These are phyloP conservation scores for Hirundichthys speculiger DNA, from an alignment of 2,113 vertebrate species.

Conservation along the genomic window DNA sequence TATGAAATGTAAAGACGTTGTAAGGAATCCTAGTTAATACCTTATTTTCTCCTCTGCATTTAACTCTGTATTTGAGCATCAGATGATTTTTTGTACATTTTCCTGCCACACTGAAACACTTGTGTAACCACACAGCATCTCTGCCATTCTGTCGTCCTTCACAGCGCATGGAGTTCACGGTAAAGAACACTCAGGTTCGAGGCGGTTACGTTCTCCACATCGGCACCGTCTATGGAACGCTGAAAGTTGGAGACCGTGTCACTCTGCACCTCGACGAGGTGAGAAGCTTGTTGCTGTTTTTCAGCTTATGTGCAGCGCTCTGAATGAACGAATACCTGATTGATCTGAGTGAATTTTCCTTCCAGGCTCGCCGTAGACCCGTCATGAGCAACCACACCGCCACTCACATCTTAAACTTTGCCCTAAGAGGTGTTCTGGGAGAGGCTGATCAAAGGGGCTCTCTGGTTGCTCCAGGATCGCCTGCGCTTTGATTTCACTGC, in stretches of 20 bases:
- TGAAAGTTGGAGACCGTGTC: conserved; percentile 91
- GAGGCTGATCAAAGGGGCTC: conserved; percentile 97
- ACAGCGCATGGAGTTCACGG: conserved; percentile 94
- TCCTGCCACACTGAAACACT: too few relatives aligned
- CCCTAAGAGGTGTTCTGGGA: conserved; percentile 90
- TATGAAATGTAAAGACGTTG: too few relatives aligned
- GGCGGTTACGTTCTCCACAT: conserved; percentile 94
- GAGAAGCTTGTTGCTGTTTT: conserved; percentile 19
- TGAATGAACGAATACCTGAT: too few relatives aligned
- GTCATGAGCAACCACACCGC: conserved; percentile 98
- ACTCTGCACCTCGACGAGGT: conserved; percentile 92
- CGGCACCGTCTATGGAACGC: conserved; percentile 89
- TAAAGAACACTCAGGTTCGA: conserved; percentile 94
- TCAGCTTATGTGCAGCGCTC: neutral
- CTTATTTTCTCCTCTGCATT: too few relatives aligned
- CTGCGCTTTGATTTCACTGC: conserved; percentile 97
- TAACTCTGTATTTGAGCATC: too few relatives aligned
- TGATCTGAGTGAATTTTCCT: neutral
- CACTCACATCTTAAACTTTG: conserved; percentile 96
- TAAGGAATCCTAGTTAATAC: too few relatives aligned
- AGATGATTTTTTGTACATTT: too few relatives aligned
- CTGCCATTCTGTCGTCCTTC: too few relatives aligned
- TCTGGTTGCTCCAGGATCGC: conserved; percentile 91
- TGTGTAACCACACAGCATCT: too few relatives aligned
- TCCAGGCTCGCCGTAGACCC: conserved; percentile 87